Evolutionary conservation across 2,113 vertebrate genomes (phyloP).

Genomic region (Catagonus wagneri): DNA sequence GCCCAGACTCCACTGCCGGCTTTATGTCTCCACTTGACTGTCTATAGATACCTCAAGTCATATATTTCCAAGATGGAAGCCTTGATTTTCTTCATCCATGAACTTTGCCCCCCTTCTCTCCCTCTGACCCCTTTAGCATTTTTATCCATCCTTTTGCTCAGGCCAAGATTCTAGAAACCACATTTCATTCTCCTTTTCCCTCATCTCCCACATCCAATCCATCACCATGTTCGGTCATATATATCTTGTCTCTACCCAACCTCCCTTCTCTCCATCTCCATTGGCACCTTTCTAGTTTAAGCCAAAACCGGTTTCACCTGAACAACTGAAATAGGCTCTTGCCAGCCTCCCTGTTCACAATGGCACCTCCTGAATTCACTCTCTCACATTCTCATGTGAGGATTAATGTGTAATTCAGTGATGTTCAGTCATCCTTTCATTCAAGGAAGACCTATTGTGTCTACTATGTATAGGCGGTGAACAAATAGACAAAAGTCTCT

Average conservation of each 20-base stretch:
- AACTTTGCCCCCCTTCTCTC: background rate
- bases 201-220: background rate
- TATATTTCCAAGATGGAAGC: background rate
- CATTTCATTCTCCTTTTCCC: background rate
- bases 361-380: background rate
- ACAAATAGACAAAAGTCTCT: background rate
- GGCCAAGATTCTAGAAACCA: background rate
- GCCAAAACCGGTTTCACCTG: background rate
- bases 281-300: background rate
- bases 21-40: background rate
- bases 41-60: background rate
- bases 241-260: background rate
- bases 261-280: background rate
- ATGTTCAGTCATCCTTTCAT: background rate
- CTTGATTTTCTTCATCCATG: background rate
- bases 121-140: background rate
- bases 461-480: background rate
- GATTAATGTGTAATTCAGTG: background rate
- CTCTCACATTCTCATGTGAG: background rate
- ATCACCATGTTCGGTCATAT: background rate
- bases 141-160: constrained; percentile 5
- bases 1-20: background rate
- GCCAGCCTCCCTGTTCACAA: background rate
- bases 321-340: background rate
- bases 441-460: background rate